Evolutionary conservation across 2,797 vertebrate genomes (phyloP), one percentile per base, ranked within the genome.

Genomic region (Cossypha polioptera): DNA sequence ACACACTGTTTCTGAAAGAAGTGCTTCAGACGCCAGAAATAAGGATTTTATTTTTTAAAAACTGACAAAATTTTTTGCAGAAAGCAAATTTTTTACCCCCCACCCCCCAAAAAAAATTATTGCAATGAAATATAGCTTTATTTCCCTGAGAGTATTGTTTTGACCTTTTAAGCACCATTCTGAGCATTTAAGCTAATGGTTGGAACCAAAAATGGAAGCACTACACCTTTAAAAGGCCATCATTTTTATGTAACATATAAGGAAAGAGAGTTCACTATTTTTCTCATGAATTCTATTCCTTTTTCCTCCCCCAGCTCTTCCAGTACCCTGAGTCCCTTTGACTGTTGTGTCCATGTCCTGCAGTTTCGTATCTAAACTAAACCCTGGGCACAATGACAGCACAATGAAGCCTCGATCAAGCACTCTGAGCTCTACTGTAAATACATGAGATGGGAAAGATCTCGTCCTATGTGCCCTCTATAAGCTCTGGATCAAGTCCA

Each of bases 401-500:
- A 92, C 88, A 88, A 90, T 75, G 86, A 94, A 95, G 87, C 87
- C 91, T 78, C 77, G 88, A 95, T 91, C 90, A 80, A 92, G 84
- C 57, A 1, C 92, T 71, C 87, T 88, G 92, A 93, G 91, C 91
- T 92, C 76, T 73, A 78, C 89, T 86, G 91, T 92, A 94, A 96
- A 94, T 89, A 92, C 35, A 91, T 67, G 92, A 91, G 95, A 94
- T 90, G 92, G 90, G 92, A 96, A 53, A 88, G 82, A 96, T 92
- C 90, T 91, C n/a, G 5, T 95, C 91, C 91, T 76, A 36, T 91
- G 88, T 92, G 94, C 91, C 92, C 88, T 94, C 89, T 73, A 25
- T 80, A 90, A 95, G 85, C 95, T 91, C 85, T 96, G 94, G 91
- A 94, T 82, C 85, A 61, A 86, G 76, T 55, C 96, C 95, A 96